Conservation (phyloP, 1,140 invertebrate species). For the Nomia melanderi region DNA sequence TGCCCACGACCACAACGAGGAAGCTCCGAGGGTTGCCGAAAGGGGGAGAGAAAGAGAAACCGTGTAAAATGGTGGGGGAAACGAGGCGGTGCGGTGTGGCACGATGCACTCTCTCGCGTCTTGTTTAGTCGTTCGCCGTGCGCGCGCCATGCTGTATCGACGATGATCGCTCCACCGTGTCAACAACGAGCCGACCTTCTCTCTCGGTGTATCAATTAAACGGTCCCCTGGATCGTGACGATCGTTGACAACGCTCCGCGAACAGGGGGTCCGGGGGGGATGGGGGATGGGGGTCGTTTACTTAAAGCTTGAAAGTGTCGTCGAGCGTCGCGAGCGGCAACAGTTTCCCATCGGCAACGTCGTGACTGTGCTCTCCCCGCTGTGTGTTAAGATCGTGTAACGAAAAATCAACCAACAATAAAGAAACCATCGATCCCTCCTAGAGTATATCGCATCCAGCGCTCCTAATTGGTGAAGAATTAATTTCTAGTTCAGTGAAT, state of each 20-base stretch:
- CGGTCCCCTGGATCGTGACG: neutral
- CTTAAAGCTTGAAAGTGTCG: too few relatives aligned
- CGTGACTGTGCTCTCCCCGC: too few relatives aligned
- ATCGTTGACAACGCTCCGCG: neutral
- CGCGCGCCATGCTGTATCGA: slow-evolving; percentile 62
- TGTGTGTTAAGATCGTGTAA: too few relatives aligned
- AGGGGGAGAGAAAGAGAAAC: slow-evolving; percentile 39
- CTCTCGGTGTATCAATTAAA: neutral
- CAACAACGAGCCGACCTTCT: neutral
- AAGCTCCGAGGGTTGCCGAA: slow-evolving; percentile 27
- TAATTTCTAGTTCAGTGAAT: too few relatives aligned
- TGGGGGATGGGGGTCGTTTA: too few relatives aligned
- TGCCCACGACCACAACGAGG: neutral
- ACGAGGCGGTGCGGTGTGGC: slow-evolving; percentile 23
- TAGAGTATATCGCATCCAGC: too few relatives aligned
- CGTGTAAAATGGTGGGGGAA: slow-evolving; percentile 35
- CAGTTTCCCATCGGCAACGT: too few relatives aligned
- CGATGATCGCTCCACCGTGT: slow-evolving; percentile 6
- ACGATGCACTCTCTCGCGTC: slow-evolving; percentile 56
- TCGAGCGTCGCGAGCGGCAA: too few relatives aligned
- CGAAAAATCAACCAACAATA: too few relatives aligned
- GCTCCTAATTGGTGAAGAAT: too few relatives aligned
- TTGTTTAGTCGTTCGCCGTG: slow-evolving; percentile 74
- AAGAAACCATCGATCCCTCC: too few relatives aligned
- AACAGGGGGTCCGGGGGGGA: neutral